Evolutionary conservation across 2,797 vertebrate species (phyloP).

Genomic region (Psittacula derbiana): DNA sequence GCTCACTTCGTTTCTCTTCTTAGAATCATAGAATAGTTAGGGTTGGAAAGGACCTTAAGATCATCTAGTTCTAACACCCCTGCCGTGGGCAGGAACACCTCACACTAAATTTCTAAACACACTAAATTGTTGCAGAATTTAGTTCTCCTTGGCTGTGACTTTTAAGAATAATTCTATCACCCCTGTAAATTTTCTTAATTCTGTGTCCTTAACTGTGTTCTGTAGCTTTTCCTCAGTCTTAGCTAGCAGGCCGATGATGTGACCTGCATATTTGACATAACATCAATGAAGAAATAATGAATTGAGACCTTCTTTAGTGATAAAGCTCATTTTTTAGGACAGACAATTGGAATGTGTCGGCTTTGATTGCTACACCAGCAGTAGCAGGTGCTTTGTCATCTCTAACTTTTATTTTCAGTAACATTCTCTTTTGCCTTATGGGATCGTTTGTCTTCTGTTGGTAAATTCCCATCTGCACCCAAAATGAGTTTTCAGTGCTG

Average conservation of each 20-base stretch:
- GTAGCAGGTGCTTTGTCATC: slow-evolving; percentile 50
- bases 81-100: no score
- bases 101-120: no score
- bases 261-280: slow-evolving; percentile 54
- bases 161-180: slow-evolving; percentile 22
- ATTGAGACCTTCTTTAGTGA: slow-evolving; percentile 51
- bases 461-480: slow-evolving; percentile 60
- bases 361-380: slow-evolving; percentile 50
- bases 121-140: not conserved
- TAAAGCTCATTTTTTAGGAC: slow-evolving; percentile 55
- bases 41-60: no score
- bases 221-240: not conserved
- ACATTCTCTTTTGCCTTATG: slow-evolving; percentile 29
- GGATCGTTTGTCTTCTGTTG: slow-evolving; percentile 52
- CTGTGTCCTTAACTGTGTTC: not conserved
- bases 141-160: not conserved
- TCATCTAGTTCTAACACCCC: no score
- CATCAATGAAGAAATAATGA: slow-evolving; percentile 62
- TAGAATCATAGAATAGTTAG: no score
- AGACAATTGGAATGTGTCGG: slow-evolving; percentile 37
- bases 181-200: not conserved
- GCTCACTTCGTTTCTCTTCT: not conserved
- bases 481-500: slow-evolving; percentile 58
- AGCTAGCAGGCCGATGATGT: slow-evolving; percentile 1
- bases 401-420: slow-evolving; percentile 66